Conservation (phyloP, 2,888 invertebrate genomes). For the Amblyteles armatorius region DNA sequence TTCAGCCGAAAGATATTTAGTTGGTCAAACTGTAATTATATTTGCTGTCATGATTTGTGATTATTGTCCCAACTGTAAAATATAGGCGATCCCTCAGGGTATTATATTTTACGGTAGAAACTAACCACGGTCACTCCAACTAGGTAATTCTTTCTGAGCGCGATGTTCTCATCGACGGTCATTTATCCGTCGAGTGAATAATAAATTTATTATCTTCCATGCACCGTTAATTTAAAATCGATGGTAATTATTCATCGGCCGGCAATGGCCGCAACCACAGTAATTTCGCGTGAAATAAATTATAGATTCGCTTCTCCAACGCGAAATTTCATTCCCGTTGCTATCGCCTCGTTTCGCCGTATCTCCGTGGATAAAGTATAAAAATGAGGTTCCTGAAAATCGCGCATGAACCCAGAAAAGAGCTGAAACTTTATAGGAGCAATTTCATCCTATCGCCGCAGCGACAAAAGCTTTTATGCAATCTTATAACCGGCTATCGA, state of each 20-base stretch:
- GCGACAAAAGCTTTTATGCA: constrained; percentile 28
- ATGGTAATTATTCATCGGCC: no score
- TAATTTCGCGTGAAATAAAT: neutral
- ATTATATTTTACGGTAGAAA: no score
- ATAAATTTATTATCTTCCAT: no score
- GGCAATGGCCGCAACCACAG: no score
- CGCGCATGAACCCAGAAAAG: neutral
- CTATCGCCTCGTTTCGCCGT: neutral
- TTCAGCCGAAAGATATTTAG: no score
- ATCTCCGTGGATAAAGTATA: neutral
- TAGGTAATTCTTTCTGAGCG: no score
- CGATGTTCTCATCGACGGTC: neutral
- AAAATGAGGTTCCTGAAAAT: constrained; percentile 9
- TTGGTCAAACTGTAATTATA: no score
- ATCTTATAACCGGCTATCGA: constrained; percentile 19
- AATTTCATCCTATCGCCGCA: constrained; percentile 11
- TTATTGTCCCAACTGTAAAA: no score
- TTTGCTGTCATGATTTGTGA: no score
- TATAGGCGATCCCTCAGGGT: no score
- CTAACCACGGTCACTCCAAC: no score
- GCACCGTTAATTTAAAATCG: no score
- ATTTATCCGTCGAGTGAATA: neutral
- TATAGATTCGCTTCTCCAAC: neutral
- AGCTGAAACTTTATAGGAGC: constrained; percentile 16
- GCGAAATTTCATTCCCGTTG: neutral